These are phyloP conservation scores for Caranx ignobilis DNA, from an alignment of 2,113 vertebrate species.

Conservation along the genomic window DNA sequence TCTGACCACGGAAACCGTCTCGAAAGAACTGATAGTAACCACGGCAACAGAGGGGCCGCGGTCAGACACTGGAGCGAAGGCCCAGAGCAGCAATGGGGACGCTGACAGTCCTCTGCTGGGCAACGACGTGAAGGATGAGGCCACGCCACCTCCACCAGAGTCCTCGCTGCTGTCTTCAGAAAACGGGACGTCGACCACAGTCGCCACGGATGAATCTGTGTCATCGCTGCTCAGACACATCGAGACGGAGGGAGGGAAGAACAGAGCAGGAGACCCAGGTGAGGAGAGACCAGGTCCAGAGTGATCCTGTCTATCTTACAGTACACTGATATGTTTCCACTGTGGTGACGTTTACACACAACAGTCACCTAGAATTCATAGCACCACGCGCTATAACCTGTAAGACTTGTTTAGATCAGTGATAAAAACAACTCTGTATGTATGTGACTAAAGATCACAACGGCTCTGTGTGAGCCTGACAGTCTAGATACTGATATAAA, in stretches of 20 bases:
- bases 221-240: constrained; percentile 32
- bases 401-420: too few relatives aligned
- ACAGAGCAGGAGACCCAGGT: constrained; percentile 31
- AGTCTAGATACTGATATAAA: too few relatives aligned
- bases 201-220: constrained; percentile 45
- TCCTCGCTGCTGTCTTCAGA: constrained; percentile 41
- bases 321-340: too few relatives aligned
- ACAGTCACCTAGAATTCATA: too few relatives aligned
- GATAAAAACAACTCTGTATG: too few relatives aligned
- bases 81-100: neutral
- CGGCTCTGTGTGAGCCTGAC: too few relatives aligned
- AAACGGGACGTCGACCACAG: neutral
- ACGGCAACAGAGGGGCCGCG: neutral
- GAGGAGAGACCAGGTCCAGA: neutral
- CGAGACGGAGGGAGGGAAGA: constrained; percentile 1
- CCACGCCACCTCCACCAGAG: constrained; percentile 22
- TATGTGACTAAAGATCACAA: too few relatives aligned
- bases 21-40: constrained; percentile 17
- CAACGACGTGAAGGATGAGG: constrained; percentile 9
- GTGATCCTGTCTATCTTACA: neutral
- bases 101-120: neutral
- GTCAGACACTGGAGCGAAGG: neutral
- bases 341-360: too few relatives aligned
- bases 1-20: neutral
- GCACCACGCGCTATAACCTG: too few relatives aligned